phyloP scores from a whole-genome alignment of 53 echinoderm and acorn worm species.

The Hippasteria phrygiana region DNA sequence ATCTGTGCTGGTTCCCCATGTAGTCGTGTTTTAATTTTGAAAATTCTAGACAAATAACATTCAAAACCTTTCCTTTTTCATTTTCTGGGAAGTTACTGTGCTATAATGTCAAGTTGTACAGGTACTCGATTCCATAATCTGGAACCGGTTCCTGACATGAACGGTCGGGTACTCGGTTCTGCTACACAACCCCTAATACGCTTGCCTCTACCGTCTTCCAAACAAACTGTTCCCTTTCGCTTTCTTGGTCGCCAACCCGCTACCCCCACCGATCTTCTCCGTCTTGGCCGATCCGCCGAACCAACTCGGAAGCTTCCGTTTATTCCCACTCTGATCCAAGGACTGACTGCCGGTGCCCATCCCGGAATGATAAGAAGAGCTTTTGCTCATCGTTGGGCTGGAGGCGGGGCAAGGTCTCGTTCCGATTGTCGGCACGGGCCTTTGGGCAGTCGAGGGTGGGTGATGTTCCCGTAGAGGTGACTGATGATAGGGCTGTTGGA shows the following conservation, averaged over 20 bases:
- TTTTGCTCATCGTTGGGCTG: constrained; percentile 26
- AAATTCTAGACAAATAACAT: too few relatives aligned
- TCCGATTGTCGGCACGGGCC: constrained; percentile 21
- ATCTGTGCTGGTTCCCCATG: too few relatives aligned
- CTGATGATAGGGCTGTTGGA: background rate
- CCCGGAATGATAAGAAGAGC: background rate
- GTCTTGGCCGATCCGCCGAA: constrained; percentile 72
- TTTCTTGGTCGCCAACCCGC: constrained; percentile 41
- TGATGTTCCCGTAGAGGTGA: background rate
- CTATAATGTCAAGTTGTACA: too few relatives aligned
- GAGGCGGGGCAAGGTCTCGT: constrained; percentile 34
- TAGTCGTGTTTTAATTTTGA: too few relatives aligned
- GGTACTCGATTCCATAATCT: too few relatives aligned
- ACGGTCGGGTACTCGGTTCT: too few relatives aligned
- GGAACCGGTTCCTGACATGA: too few relatives aligned
- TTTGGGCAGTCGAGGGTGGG: background rate
- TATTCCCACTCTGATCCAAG: constrained; percentile 43
- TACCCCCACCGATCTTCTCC: constrained; percentile 33
- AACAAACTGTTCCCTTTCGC: constrained; percentile 80
- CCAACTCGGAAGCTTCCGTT: constrained; percentile 77
- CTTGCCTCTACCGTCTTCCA: background rate
- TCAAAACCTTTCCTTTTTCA: too few relatives aligned
- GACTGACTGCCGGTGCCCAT: background rate
- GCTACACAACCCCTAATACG: too few relatives aligned
- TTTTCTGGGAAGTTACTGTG: too few relatives aligned